Conservation (phyloP, 2,797 vertebrate species). For the Pelochelys cantorii region DNA sequence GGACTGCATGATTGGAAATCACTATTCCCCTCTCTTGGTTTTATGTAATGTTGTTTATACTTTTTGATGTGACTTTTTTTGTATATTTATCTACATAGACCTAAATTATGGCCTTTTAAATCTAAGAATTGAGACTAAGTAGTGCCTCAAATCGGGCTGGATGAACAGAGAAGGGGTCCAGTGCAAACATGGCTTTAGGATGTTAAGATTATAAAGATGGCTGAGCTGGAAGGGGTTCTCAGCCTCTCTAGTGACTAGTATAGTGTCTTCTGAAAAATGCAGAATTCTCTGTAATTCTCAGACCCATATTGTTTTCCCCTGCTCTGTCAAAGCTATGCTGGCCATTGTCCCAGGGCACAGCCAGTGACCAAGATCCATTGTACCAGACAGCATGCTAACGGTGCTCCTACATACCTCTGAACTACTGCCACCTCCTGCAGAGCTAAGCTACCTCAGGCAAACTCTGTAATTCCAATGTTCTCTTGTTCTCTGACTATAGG, state of each 20-base stretch:
- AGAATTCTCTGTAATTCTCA: neutral
- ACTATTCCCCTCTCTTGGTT: neutral
- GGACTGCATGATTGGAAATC: neutral
- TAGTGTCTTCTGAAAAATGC: neutral
- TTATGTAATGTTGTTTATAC: neutral
- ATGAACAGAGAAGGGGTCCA: neutral
- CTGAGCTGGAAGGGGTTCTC: fast-evolving
- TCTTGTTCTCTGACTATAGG: neutral
- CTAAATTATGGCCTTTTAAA: neutral
- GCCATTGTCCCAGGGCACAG: neutral
- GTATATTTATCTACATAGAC: neutral
- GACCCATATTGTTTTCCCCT: neutral
- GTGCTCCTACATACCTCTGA: neutral
- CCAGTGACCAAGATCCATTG: fast-evolving
- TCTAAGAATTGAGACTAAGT: fast-evolving
- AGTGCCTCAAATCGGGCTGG: neutral
- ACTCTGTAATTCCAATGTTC: neutral
- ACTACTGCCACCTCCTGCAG: neutral
- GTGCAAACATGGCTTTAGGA: fast-evolving
- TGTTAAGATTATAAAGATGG: neutral
- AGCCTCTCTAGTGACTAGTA: neutral
- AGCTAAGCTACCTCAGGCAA: neutral
- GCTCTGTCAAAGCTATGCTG: neutral
- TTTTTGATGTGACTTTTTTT: neutral
- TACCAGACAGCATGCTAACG: neutral